phyloP scores from a whole-genome alignment of 2,797 vertebrate species.

The Enoplosus armatus region DNA sequence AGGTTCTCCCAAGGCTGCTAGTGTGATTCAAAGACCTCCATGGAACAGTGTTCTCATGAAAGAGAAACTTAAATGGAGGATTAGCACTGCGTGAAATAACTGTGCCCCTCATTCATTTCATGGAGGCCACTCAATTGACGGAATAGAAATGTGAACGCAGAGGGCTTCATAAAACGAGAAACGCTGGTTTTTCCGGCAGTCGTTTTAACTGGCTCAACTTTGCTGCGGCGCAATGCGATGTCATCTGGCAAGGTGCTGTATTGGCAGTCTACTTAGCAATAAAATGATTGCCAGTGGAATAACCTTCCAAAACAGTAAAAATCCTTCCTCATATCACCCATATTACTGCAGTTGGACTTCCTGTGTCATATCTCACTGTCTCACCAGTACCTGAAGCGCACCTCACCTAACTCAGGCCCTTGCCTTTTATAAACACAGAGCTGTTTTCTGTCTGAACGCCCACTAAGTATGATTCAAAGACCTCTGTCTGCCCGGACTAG shows the following conservation, averaged over 20 bases:
- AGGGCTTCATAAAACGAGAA: background rate
- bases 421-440: background rate
- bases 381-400: background rate
- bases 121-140: background rate
- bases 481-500: background rate
- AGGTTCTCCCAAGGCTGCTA: background rate
- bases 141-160: background rate
- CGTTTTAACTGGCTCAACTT: background rate
- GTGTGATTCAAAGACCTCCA: background rate
- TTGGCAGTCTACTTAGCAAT: background rate
- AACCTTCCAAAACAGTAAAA: background rate
- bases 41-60: background rate
- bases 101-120: too few species aligned
- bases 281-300: background rate
- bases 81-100: too few species aligned
- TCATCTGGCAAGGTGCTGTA: background rate
- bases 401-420: background rate
- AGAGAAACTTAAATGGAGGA: too few species aligned
- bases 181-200: background rate
- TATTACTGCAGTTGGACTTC: background rate
- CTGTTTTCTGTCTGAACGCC: conserved; percentile 13
- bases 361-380: background rate
- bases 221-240: accelerated
- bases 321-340: background rate
- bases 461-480: background rate